A percentile compares a stretch with the other conserved stretches of the same genome.
These are phyloP conservation scores for Encarsia formosa DNA, from an alignment of 2,888 invertebrate species.

Conservation along the genomic window DNA sequence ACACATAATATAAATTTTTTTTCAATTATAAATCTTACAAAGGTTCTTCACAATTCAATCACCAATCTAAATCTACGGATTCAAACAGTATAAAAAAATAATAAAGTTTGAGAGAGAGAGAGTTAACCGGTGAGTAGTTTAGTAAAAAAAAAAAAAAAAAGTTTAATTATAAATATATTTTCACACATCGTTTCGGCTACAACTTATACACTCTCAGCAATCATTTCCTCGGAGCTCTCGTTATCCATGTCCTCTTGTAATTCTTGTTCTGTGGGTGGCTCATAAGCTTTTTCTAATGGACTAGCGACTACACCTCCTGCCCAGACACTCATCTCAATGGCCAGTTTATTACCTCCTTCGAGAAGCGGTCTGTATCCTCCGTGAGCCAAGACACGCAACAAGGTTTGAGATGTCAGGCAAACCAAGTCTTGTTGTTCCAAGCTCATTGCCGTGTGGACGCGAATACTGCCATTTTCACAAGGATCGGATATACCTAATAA, in stretches of 20 bases:
- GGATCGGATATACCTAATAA: slow-evolving; percentile 84
- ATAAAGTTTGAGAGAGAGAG: too few relatives aligned
- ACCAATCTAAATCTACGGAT: too few relatives aligned
- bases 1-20: too few relatives aligned
- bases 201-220: slow-evolving; percentile 51
- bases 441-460: slow-evolving; percentile 87
- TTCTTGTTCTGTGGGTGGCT: slow-evolving; percentile 68
- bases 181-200: not conserved
- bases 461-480: slow-evolving; percentile 82
- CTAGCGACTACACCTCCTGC: slow-evolving; percentile 89
- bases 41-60: too few relatives aligned
- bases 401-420: slow-evolving; percentile 89
- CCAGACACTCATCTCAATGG: slow-evolving; percentile 93
- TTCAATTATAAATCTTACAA: too few relatives aligned
- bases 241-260: slow-evolving; percentile 69
- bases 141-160: too few relatives aligned
- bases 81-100: too few relatives aligned
- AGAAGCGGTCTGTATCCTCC: slow-evolving; percentile 91
- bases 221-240: slow-evolving; percentile 66
- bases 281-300: slow-evolving; percentile 90
- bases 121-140: too few relatives aligned
- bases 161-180: too few relatives aligned
- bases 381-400: slow-evolving; percentile 84
- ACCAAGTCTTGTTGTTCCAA: slow-evolving; percentile 90
- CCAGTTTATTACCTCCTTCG: slow-evolving; percentile 63